phyloP scores from a whole-genome alignment of 2,888 invertebrate species.

The Zootermopsis nevadensis region DNA sequence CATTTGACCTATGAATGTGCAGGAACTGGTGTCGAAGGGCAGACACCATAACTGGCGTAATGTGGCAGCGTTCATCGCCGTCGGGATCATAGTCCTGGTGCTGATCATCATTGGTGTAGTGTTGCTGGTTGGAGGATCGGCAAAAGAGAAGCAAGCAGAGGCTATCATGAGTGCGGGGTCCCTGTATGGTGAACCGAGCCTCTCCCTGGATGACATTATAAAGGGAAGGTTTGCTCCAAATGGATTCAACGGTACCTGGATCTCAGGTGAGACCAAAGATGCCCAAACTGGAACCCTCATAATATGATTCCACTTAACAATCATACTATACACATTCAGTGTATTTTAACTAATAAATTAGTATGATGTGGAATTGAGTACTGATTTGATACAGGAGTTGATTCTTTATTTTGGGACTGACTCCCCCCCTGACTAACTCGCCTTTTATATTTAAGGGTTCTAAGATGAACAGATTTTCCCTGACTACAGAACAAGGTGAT shows the following conservation, averaged over 20 bases:
- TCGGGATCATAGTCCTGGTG: constrained; percentile 69
- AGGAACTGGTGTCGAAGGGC: constrained; percentile 73
- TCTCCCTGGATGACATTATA: constrained; percentile 78
- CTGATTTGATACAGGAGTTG: too few relatives aligned
- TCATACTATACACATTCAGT: too few relatives aligned
- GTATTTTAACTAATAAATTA: too few relatives aligned
- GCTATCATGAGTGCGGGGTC: constrained; percentile 1
- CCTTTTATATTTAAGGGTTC: too few relatives aligned
- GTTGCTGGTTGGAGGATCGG: constrained; percentile 63
- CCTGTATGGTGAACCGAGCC: constrained; percentile 58
- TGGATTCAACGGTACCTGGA: constrained; percentile 85
- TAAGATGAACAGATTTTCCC: too few relatives aligned
- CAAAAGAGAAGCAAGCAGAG: constrained; percentile 39
- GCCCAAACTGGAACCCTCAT: too few relatives aligned
- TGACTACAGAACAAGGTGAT: too few relatives aligned
- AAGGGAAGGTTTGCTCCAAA: constrained; percentile 73
- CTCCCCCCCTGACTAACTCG: too few relatives aligned
- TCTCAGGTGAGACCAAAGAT: constrained; percentile 70
- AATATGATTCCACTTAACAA: too few relatives aligned
- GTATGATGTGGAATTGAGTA: too few relatives aligned
- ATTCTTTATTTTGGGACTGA: too few relatives aligned
- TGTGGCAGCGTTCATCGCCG: constrained; percentile 68
- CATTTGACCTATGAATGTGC: constrained; percentile 54
- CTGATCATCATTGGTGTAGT: constrained; percentile 71
- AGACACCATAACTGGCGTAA: constrained; percentile 68